Conservation (phyloP, 1,140 invertebrate genomes). For the Macrosteles quadrilineatus region DNA sequence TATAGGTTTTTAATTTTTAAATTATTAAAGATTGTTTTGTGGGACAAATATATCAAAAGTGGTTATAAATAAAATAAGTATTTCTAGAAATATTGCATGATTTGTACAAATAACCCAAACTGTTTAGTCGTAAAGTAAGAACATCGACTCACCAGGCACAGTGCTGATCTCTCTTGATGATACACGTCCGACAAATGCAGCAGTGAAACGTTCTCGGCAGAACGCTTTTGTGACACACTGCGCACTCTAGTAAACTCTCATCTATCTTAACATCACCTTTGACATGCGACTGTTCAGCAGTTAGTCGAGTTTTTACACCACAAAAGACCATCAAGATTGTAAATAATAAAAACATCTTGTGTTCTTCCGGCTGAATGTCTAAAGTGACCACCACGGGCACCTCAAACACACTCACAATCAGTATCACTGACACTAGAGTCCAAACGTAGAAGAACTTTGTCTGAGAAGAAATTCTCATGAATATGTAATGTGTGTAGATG, state of each 20-base stretch:
- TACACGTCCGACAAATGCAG: conserved; percentile 51
- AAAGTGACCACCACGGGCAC: conserved; percentile 60
- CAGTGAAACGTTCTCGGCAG: conserved; percentile 46
- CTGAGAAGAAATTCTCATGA: conserved; percentile 58
- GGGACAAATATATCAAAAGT: no score
- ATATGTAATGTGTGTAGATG: conserved; percentile 62
- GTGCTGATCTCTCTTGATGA: conserved; percentile 54
- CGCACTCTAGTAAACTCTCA: conserved; percentile 35
- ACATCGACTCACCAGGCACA: conserved; percentile 55
- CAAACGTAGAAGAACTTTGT: conserved; percentile 70
- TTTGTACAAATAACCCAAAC: no score
- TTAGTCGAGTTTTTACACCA: conserved; percentile 50
- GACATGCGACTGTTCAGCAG: conserved; percentile 49
- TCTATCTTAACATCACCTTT: conserved; percentile 47
- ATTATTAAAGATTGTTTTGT: no score
- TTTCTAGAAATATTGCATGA: no score
- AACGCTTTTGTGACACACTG: conserved; percentile 41
- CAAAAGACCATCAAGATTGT: conserved; percentile 50
- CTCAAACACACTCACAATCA: conserved; percentile 67
- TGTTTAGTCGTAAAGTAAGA: no score
- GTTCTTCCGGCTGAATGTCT: conserved; percentile 67
- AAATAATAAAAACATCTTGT: conserved; percentile 61
- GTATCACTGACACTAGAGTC: conserved; percentile 62
- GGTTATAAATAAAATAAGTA: no score
- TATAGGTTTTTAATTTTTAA: no score